Evolutionary conservation across 2,888 invertebrate species (phyloP).

Genomic region (Sarcophaga carnaria): DNA sequence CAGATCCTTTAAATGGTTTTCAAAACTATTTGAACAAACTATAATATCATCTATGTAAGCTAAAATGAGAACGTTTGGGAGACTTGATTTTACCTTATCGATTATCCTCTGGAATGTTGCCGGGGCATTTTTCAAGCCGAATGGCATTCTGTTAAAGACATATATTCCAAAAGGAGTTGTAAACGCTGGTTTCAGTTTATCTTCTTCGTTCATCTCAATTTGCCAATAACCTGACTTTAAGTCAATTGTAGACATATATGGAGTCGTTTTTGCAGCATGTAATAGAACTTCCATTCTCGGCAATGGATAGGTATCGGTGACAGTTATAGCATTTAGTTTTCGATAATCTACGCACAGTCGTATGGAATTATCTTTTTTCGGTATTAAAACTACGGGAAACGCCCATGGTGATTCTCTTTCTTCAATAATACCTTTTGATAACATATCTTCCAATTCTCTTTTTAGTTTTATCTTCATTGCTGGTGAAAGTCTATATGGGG

Average conservation of each 20-base stretch:
- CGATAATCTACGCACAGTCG: conserved; percentile 76
- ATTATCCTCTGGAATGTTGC: conserved; percentile 74
- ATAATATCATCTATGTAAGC: conserved; percentile 75
- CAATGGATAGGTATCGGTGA: conserved; percentile 75
- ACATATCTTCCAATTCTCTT: conserved; percentile 32
- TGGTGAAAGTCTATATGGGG: conserved; percentile 76
- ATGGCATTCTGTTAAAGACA: conserved; percentile 76
- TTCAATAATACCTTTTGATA: conserved; percentile 62
- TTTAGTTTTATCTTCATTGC: conserved; percentile 55
- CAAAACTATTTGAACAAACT: conserved; percentile 71
- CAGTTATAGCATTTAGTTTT: conserved; percentile 73
- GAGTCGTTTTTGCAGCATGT: conserved; percentile 70
- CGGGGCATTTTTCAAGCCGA: conserved; percentile 75
- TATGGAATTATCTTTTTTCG: conserved; percentile 74
- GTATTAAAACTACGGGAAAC: conserved; percentile 71
- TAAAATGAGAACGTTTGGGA: conserved; percentile 62
- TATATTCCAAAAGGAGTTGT: conserved; percentile 76
- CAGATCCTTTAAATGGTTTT: conserved; percentile 73
- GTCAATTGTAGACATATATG: conserved; percentile 76
- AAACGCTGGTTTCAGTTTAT: conserved; percentile 75
- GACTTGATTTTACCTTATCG: conserved; percentile 70
- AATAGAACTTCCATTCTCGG: conserved; percentile 79
- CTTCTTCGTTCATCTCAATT: conserved; percentile 71
- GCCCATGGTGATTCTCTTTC: conserved; percentile 68
- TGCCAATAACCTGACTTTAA: conserved; percentile 79